Evolutionary conservation across 2,888 invertebrate genomes (phyloP), one percentile per base, ranked within the genome.

Genomic region (Anarsia innoxiella): DNA sequence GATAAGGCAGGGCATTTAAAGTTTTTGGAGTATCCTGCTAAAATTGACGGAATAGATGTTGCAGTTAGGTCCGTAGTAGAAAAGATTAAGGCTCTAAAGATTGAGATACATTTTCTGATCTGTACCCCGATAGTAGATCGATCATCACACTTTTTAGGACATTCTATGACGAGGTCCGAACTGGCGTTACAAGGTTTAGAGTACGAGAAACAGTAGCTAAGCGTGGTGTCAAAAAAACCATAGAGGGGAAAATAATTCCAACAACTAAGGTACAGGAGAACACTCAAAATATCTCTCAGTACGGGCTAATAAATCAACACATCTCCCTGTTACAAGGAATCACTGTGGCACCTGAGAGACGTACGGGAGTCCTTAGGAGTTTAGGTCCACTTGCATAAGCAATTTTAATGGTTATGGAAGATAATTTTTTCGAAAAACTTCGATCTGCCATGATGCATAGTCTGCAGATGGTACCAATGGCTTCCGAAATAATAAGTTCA

Each of bases 401-500:
- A 0, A 32, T 53, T 1, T 5, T 51, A 0, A n/a, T 50, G 3
- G 30, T 48, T 0, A 47, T 50, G 46, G 52, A 50, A 12, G 44
- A 48, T 11, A 47, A 46, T 41, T 50, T 25, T 13, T 36, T 11
- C 32, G 35, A 31, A 4, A 52, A 57, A 23, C 23, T 53, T 0
- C 27, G 4, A 10, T 38, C 31, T 4, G 45, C 49, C 19, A 4
- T 58, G 1, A 2, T 0, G 1, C 29, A 52, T 9, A 52, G 54
- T 8, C 16, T 53, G 0, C 51, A 53, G 16, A 55, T 58, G 56
- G 8, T 58, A 0, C 52, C 53, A n/a, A 56, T 56, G 53, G 12
- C 44, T 8, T 0, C 25, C 0, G 53, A 53, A 16, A 49, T 52
- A 4, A 42, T 48, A 2, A 28, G 0, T 0, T 29, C 28, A 0